phyloP scores from a whole-genome alignment of 2,113 vertebrate species.

The Epinephelus moara region DNA sequence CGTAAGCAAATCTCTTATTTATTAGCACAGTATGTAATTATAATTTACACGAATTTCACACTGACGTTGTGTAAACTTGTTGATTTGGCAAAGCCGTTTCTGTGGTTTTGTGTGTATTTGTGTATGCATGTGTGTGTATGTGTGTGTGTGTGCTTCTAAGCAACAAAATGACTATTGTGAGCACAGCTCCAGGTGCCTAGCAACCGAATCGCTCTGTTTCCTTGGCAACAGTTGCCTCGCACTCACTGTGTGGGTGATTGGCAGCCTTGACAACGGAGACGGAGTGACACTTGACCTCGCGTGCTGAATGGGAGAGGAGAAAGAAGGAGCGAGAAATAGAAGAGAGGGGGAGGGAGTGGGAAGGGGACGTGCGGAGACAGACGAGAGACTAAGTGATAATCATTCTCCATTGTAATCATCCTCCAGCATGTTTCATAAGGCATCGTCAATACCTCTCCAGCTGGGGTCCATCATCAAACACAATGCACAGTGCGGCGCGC shows the following conservation, averaged over 20 bases:
- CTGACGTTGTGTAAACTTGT: constrained; percentile 69
- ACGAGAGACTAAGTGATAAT: constrained; percentile 80
- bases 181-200: constrained; percentile 87
- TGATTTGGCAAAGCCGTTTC: constrained; percentile 65
- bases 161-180: constrained; percentile 85
- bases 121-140: constrained; percentile 48
- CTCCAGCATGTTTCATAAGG: constrained; percentile 79
- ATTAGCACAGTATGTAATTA: constrained; percentile 45
- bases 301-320: constrained; percentile 79
- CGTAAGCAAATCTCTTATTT: constrained; percentile 65
- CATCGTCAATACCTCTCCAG: constrained; percentile 80
- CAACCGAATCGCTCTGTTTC: constrained; percentile 85
- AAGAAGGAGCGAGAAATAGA: constrained; percentile 68
- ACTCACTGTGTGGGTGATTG: constrained; percentile 86
- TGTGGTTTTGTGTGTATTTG: constrained; percentile 65
- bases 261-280: constrained; percentile 85
- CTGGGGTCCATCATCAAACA: constrained; percentile 79
- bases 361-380: constrained; percentile 63
- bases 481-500: constrained; percentile 66
- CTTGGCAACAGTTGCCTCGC: constrained; percentile 86
- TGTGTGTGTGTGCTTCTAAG: constrained; percentile 74
- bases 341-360: constrained; percentile 49
- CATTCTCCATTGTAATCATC: constrained; percentile 82
- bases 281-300: constrained; percentile 84
- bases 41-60: constrained; percentile 65